Base-by-base conservation (phyloP, 2,797 vertebrate genomes). In the Cyclopterus lumpus region DNA sequence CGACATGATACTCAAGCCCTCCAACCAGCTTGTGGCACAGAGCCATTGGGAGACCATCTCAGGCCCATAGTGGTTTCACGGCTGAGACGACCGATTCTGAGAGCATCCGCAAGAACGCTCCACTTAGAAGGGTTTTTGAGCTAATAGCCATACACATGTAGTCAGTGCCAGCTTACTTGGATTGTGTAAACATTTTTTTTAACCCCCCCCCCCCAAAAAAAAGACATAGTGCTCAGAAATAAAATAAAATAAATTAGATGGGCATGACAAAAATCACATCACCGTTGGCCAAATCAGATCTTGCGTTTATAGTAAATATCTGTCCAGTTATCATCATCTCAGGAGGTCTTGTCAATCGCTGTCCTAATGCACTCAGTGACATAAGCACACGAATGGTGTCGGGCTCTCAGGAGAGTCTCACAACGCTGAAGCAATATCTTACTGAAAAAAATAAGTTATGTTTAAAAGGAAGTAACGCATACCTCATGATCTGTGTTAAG, bases 1-100 rank as follows among this genome's bases (percentile, higher is more conserved):
- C 1, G 79, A 75, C 0, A 59, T 62, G 72, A 90, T 83, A 86
- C 83, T 83, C 40, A 62, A 81, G 28, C 73, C 82, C 74, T 65
- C 71, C 65, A 75, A 67, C 20, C n/a, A 72, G 44, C 26, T 71
- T 44, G n/a, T 5, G 74, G 75, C 48, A 74, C 48, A 73, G 75
- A 74, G 62, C 20, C 34, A 30, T 15, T 9, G 14, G 67, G 46
- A 24, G 24, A 38, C 53, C 20, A 28, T 44, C 36, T 53, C 22
- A n/a, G 44, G 36, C 28, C 20, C 46, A 4, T 36, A 46, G 44
- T 55, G 28, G 57, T 81, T 86, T 80, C 60, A 68, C 28, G 64
- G 11, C 48, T 58, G 18, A 36, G 26, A 65, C 34, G 38, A 73
- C 30, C 67, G 6, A 68, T 40, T 75, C 54, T 63, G 26, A 71